phyloP scores from a whole-genome alignment of 2,888 invertebrate genomes.

The Bugula neritina region DNA sequence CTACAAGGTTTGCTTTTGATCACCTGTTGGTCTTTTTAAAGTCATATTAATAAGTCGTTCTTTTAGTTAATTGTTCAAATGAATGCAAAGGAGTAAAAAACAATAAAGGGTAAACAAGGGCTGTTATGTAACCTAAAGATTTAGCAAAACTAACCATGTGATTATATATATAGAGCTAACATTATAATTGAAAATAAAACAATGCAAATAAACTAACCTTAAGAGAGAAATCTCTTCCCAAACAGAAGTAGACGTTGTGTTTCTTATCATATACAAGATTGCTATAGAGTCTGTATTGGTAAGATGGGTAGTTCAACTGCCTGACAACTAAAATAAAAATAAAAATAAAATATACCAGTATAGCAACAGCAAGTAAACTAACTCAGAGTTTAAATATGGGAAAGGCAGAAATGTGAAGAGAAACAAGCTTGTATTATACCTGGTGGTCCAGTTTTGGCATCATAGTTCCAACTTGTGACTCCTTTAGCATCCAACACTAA shows the following conservation, averaged over 20 bases:
- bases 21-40: too few relatives aligned
- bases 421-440: too few relatives aligned
- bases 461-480: constrained; percentile 44
- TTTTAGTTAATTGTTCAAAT: too few relatives aligned
- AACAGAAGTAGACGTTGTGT: constrained; percentile 51
- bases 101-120: too few relatives aligned
- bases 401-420: too few relatives aligned
- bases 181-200: too few relatives aligned
- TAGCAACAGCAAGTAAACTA: not conserved
- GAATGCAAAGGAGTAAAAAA: too few relatives aligned
- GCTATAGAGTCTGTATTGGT: constrained; percentile 46
- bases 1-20: too few relatives aligned
- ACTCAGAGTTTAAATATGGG: not conserved
- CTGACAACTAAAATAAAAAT: constrained; percentile 37
- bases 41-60: too few relatives aligned
- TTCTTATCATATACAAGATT: constrained; percentile 46
- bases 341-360: not conserved
- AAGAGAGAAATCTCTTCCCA: constrained; percentile 48
- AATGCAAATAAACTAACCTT: constrained; percentile 46
- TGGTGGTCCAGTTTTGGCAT: constrained; percentile 14
- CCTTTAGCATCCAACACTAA: constrained; percentile 50
- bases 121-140: too few relatives aligned
- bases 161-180: too few relatives aligned
- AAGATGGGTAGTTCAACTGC: constrained; percentile 44
- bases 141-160: too few relatives aligned